These are phyloP conservation scores for Platalea minor DNA, from an alignment of 2,797 vertebrate genomes.

Conservation along the genomic window DNA sequence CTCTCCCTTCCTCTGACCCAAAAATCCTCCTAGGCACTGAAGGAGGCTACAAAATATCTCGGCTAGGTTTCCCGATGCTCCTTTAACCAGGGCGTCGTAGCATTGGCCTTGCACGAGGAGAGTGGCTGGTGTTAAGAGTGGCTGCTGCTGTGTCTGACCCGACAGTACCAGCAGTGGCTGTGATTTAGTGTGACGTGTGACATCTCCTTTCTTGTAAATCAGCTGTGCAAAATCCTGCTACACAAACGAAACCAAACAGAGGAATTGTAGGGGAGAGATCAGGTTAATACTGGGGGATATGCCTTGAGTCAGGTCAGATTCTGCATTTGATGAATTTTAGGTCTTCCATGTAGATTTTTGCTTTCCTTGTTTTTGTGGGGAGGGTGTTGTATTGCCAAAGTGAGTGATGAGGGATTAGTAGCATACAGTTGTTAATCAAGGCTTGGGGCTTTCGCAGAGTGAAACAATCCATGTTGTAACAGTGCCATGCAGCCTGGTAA, in stretches of 20 bases:
- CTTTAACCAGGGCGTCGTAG: slow-evolving; percentile 1
- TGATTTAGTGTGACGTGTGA: background rate
- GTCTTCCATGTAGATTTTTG: slow-evolving; percentile 67
- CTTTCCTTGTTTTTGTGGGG: slow-evolving; percentile 57
- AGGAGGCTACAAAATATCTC: slow-evolving; percentile 42
- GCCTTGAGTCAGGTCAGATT: slow-evolving; percentile 11
- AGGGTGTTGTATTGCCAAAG: slow-evolving; percentile 60
- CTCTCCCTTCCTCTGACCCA: slow-evolving; percentile 23
- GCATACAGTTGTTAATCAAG: slow-evolving; percentile 34
- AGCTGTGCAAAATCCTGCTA: slow-evolving; percentile 31
- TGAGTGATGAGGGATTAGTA: slow-evolving; percentile 44
- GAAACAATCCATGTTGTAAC: slow-evolving; percentile 22
- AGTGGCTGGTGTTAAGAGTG: slow-evolving; percentile 6
- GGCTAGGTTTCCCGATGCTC: background rate
- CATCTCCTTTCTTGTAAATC: background rate
- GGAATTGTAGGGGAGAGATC: background rate
- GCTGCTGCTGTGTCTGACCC: slow-evolving; percentile 38
- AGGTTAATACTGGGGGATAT: background rate
- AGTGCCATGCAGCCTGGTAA: slow-evolving; percentile 27
- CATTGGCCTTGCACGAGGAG: slow-evolving; percentile 39
- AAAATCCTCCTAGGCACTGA: slow-evolving; percentile 42
- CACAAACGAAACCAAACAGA: slow-evolving; percentile 1
- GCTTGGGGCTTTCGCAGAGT: slow-evolving; percentile 45
- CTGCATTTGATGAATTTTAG: slow-evolving; percentile 53
- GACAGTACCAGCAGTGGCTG: background rate